Base-by-base conservation (phyloP, 2,113 vertebrate species). In the Pleuronectes platessa region DNA sequence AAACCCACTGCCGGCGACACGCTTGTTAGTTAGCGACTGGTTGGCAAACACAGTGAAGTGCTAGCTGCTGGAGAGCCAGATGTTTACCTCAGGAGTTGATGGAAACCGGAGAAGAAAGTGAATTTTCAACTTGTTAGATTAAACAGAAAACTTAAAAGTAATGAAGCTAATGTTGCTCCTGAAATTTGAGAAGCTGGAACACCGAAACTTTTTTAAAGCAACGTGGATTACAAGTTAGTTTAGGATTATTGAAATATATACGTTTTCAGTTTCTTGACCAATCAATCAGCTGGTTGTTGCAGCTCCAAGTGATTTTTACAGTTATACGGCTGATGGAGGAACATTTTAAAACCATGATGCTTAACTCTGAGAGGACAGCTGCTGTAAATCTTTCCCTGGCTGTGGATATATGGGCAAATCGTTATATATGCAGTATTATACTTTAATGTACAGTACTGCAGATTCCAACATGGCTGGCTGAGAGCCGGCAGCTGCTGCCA, bases 391-490 rank as follows among this genome's bases (percentile, higher is more conserved):
- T 68, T 59, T 17, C 9, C 18, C 51, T 31, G 26, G 67, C 62
- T 23, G 10, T 18, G 49, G 18, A n/a, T 35, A 56, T 63, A 63
- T 24, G 23, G 47, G 31, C 20, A 53, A 10, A 37, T 14, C 23
- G 5, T 42, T 21, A 14, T 74, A 55, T 31, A 31, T 31, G 31
- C 31, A 31, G 31, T 31, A 31, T 31, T 31, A 31, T 8, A 31
- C 6, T 1, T 56, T 61, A 58, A 77, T 53, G 47, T 61, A 42
- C 45, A 61, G 61, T 31, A 23, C 35, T 56, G 55, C 49, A 66
- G 65, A 58, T 21, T 69, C 66, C n/a, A 83, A 56, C 24, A 61
- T 24, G 62, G 61, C n/a, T 78, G 83, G 69, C 74, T 66, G 31
- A 2, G 15, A 65, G 55, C 64, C 21, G 23, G 23, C 7, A 27